Base-by-base conservation (phyloP, 2,888 invertebrate genomes). In the Tenthredo amoena region DNA sequence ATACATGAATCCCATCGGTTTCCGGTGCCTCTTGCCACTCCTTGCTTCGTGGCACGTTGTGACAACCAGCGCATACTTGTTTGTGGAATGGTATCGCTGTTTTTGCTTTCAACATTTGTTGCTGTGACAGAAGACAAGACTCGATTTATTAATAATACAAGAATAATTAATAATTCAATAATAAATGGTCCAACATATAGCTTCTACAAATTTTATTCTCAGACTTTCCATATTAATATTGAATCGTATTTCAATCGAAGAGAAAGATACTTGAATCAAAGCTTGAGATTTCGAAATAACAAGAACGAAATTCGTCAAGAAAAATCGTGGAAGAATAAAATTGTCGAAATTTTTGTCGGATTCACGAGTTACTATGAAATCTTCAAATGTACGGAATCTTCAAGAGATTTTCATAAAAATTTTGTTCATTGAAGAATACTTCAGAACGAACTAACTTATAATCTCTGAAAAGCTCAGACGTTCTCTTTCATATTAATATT, bases 41-140 rank as follows among this genome's bases (percentile, higher is more conserved):
- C 90, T 96, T 96, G 84, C 96, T 96, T 91, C 97, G 96, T 2
- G 98, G 98, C 89, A 98, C 97, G 87, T 97, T 97, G 93, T 99
- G 98, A 87, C 98, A 98, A 87, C 96, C 96, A 4, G 98, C 96
- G 92, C 98, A 98, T 83, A 98, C 96, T 91, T 96, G 97, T 92
- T 98, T 98, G 93, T 99, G 98, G 94, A 99, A 99, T 68, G 98
- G 98, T 92, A 98, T 97, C 18, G 98, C 98, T 58, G 96, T 96
- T 86, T 97, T 97, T 77, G 96, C 96, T 86, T 95, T 95, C 89
- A 98, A 93, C 96, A 98, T 97, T 87, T 95, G 95, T 90, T 96
- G 95, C 92, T 94, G 87, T 2, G 89, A 47, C 6, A 58, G 74
- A 47, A 15, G 50, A 37, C 9, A 12, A 71, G 15, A 83, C 26